Evolutionary conservation across 2,888 invertebrate genomes (phyloP).

Genomic region (Tetheella fluctuosa): DNA sequence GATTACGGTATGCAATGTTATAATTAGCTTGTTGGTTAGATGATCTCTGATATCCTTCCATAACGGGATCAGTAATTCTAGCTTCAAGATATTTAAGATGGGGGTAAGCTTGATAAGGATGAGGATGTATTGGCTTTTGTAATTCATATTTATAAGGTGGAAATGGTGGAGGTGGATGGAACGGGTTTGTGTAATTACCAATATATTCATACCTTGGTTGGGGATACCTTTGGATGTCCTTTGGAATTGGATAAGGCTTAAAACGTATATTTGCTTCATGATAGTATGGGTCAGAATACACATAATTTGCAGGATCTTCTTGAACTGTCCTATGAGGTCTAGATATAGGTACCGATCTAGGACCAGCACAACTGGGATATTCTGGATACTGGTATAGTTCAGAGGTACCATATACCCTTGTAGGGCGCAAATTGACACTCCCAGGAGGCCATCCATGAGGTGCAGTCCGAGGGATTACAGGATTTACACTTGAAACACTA

Average conservation of each 20-base stretch:
- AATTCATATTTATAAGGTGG: constrained; percentile 71
- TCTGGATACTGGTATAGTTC: constrained; percentile 73
- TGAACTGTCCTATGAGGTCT: constrained; percentile 59
- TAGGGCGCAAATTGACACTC: constrained; percentile 57
- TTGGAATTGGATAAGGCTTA: constrained; percentile 73
- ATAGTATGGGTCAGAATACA: constrained; percentile 66
- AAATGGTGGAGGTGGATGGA: constrained; percentile 64
- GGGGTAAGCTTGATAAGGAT: constrained; percentile 65
- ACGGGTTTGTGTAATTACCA: constrained; percentile 68
- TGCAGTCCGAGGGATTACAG: constrained; percentile 49
- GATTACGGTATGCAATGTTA: constrained; percentile 63
- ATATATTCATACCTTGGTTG: constrained; percentile 79
- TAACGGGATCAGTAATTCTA: constrained; percentile 60
- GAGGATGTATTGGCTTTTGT: constrained; percentile 62
- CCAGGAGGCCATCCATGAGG: constrained; percentile 63
- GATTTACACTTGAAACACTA: constrained; percentile 63
- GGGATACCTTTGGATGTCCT: constrained; percentile 62
- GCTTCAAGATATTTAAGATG: constrained; percentile 71
- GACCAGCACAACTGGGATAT: constrained; percentile 63
- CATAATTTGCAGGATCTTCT: constrained; percentile 61
- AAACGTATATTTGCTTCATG: constrained; percentile 69
- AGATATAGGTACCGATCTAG: constrained; percentile 58
- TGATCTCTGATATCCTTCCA: constrained; percentile 70
- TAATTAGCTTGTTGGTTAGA: constrained; percentile 58
- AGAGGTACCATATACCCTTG: constrained; percentile 63